These are phyloP conservation scores for Megastigmus dorsalis DNA, from an alignment of 2,888 invertebrate species.

Conservation along the genomic window DNA sequence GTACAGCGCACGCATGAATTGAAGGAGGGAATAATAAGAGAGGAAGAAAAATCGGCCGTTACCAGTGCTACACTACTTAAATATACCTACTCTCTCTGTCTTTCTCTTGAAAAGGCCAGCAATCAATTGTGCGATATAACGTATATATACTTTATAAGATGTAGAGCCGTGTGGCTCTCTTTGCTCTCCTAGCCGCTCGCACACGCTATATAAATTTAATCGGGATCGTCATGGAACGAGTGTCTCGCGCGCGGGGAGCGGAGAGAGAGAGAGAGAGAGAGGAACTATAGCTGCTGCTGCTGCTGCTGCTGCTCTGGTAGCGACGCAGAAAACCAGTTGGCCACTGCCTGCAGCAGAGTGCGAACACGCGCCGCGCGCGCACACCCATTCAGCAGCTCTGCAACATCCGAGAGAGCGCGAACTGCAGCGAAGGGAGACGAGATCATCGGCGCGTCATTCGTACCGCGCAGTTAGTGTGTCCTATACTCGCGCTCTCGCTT, in stretches of 20 bases:
- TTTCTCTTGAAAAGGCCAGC: no score
- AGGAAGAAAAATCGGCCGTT: no score
- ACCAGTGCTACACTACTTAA: no score
- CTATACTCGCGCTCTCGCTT: neutral
- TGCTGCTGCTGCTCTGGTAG: no score
- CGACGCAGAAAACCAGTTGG: conserved; percentile 39
- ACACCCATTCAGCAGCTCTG: no score
- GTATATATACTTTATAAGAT: no score
- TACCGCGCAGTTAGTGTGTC: neutral
- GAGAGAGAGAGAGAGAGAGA: neutral
- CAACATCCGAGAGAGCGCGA: no score
- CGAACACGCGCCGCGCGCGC: conserved; percentile 1
- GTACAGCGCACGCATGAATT: no score
- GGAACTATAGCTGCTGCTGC: neutral
- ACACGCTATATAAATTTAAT: no score
- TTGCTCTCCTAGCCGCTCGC: neutral
- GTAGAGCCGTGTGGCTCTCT: neutral
- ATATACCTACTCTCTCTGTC: no score
- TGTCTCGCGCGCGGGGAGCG: neutral
- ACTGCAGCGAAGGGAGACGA: neutral
- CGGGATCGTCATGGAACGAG: conserved; percentile 25
- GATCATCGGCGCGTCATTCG: neutral
- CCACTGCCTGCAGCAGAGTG: conserved; percentile 36
- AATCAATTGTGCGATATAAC: no score
- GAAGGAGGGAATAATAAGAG: no score